These are phyloP conservation scores for Bungarus multicinctus DNA, from an alignment of 2,113 vertebrate genomes.

Conservation along the genomic window DNA sequence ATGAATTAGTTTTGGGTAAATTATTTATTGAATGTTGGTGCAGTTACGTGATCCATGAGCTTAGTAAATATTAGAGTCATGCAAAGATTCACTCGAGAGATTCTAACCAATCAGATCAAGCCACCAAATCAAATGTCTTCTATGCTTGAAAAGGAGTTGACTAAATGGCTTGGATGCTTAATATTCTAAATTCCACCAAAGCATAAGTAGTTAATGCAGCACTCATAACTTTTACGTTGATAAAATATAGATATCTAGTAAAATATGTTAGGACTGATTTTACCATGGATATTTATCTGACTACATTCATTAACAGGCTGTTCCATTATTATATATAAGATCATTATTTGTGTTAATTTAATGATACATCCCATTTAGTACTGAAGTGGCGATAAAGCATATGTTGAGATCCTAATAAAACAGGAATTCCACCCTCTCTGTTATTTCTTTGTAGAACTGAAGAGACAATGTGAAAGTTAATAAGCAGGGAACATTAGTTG, in stretches of 20 bases:
- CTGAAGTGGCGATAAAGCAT: conserved; percentile 64
- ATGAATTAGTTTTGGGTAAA: neutral
- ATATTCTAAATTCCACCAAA: neutral
- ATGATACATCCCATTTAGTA: conserved; percentile 48
- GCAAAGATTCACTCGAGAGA: neutral
- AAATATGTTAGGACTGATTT: conserved; percentile 21
- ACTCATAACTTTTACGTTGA: neutral
- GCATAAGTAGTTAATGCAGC: neutral
- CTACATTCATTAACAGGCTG: conserved; percentile 13
- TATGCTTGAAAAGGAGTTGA: neutral
- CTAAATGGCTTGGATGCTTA: neutral
- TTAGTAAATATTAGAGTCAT: neutral
- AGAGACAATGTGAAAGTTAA: conserved; percentile 57
- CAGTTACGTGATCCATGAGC: neutral
- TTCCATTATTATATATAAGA: conserved; percentile 49
- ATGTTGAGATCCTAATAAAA: conserved; percentile 61
- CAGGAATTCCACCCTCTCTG: conserved; percentile 37
- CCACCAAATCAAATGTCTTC: neutral
- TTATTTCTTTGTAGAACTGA: neutral
- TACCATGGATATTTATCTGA: conserved; percentile 7
- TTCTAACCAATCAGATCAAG: neutral
- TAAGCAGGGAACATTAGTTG: conserved; percentile 67
- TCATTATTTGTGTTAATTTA: conserved; percentile 59
- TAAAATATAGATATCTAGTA: too few relatives aligned
- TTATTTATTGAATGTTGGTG: neutral